Evolutionary conservation across 2,888 invertebrate species (phyloP).

Genomic region (Eupelmus urozonus): DNA sequence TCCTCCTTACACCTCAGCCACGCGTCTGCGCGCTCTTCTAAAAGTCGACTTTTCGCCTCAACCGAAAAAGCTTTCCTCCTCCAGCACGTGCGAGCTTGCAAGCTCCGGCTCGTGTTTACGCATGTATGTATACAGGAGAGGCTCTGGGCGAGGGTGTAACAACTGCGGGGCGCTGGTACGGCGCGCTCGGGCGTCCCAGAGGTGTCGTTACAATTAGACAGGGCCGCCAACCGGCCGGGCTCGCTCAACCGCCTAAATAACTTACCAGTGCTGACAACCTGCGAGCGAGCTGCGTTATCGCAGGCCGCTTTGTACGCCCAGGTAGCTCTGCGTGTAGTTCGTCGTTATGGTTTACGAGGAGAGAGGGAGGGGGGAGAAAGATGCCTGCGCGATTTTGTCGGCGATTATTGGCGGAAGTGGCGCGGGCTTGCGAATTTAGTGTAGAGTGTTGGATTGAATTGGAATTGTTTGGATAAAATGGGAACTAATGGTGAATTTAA

Average conservation of each 20-base stretch:
- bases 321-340: slow-evolving; percentile 50
- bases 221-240: slow-evolving; percentile 70
- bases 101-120: background rate
- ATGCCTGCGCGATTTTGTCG: no score
- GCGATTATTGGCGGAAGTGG: no score
- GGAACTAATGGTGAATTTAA: no score
- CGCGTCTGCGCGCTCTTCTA: slow-evolving; percentile 22
- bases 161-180: no score
- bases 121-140: background rate
- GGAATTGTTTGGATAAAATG: no score
- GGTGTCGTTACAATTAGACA: slow-evolving; percentile 77
- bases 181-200: slow-evolving; percentile 69
- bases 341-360: slow-evolving; percentile 34
- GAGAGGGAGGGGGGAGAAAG: no score
- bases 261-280: slow-evolving; percentile 76
- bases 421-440: no score
- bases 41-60: no score
- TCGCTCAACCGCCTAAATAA: slow-evolving; percentile 74
- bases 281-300: slow-evolving; percentile 63
- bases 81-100: no score
- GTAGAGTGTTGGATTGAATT: no score
- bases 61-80: no score
- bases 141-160: background rate
- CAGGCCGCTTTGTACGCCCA: slow-evolving; percentile 55
- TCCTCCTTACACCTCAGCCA: no score